Base-by-base conservation (phyloP, 1,140 invertebrate genomes). In the Drosophila yakuba region DNA sequence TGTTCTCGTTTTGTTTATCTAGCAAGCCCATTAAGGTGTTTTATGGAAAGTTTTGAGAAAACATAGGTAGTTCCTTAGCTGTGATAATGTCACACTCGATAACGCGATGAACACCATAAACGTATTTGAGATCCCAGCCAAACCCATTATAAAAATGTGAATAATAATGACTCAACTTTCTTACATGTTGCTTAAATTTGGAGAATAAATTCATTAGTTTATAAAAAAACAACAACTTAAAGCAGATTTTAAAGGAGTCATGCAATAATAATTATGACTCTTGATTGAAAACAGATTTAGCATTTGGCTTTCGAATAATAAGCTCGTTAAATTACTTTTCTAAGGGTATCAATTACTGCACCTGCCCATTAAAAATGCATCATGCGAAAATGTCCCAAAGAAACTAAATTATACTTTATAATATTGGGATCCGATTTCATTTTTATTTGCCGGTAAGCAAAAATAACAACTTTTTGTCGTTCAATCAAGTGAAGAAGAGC, bases 401-500 rank as follows among this genome's bases (percentile, higher is more conserved):
- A 28, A 28, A 17, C 32, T 12, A 28, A 14, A 28, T 10, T 55
- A 5, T 23, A 14, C 3, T 17, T 4, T 0, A 8, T 23, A 32
- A 64, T 60, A 59, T 38, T 4, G 25, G 25, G 25, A 25, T 25
- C 4, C 4, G 5, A 28, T 14, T 59, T 10, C 32, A 32, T 48
- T 14, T 0, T n/a, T 8, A 28, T 38, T 15, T 12, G 15, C 28
- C n/a, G 17, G 15, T 20, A 28, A n/a, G 20, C 7, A 48, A n/a
- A 43, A 35, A 62, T 14, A 41, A 12, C 6, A 25, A 44, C 25
- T 38, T 54, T 63, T 23, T 61, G n/a, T 48, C 44, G 17, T 59
- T 38, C 35, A 74, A 55, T 56, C 39, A 58, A 7, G n/a, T 23
- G 15, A 50, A 25, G 20, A 39, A 39, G 50, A 64, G 62, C 54